Evolutionary conservation across 2,797 vertebrate genomes (phyloP).

Genomic region (Aeoliscus strigatus): DNA sequence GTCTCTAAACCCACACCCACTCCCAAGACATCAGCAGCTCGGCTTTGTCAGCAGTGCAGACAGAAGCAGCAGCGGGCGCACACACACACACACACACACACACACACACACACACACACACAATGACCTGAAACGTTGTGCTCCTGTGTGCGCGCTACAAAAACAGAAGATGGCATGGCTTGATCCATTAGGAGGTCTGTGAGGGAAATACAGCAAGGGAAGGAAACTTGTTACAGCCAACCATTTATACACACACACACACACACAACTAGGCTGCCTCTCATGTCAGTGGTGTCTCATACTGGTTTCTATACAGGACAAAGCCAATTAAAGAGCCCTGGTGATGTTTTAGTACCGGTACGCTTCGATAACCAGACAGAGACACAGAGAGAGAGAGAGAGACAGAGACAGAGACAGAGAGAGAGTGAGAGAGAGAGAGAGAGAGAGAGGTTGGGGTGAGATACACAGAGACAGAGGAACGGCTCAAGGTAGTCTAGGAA

Average conservation of each 20-base stretch:
- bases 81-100: constrained; percentile 13
- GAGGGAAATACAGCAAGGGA: constrained; percentile 51
- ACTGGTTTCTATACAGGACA: constrained; percentile 46
- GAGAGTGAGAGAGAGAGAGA: background rate
- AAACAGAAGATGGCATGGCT: constrained; percentile 22
- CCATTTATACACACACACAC: constrained; percentile 35
- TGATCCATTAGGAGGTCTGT: constrained; percentile 57
- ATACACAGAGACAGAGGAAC: background rate
- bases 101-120: constrained; percentile 25
- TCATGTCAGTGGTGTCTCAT: constrained; percentile 41
- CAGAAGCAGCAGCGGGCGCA: constrained; percentile 18
- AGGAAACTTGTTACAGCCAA: constrained; percentile 44
- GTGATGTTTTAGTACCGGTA: constrained; percentile 55
- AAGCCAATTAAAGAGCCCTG: constrained; percentile 67
- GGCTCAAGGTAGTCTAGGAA: constrained; percentile 56
- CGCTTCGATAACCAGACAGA: constrained; percentile 45
- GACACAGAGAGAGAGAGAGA: constrained; percentile 4
- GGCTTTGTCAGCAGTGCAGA: constrained; percentile 28
- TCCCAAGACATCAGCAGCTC: constrained; percentile 45
- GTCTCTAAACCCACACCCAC: constrained; percentile 45
- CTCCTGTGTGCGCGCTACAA: constrained; percentile 27
- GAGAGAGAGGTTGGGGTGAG: background rate
- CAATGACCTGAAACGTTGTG: constrained; percentile 28
- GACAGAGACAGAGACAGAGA: background rate
- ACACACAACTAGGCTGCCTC: constrained; percentile 17